phyloP scores from a whole-genome alignment of 2,797 vertebrate species.

The Catamblyrhynchus diadema region DNA sequence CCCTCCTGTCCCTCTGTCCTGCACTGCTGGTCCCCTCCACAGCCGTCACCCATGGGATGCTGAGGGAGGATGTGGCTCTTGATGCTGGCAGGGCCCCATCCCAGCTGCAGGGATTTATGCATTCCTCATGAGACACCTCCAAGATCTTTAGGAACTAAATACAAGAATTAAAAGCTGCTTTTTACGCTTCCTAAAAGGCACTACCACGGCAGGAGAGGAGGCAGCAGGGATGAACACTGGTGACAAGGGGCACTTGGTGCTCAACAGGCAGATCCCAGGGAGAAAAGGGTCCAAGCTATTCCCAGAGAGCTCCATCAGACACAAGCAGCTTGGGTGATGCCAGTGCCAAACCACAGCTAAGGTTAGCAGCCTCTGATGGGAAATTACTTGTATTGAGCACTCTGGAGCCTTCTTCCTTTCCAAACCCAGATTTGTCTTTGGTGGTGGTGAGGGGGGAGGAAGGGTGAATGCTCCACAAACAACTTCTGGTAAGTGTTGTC shows the following conservation, averaged over 20 bases:
- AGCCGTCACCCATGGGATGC: accelerated
- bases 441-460: neutral
- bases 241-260: neutral
- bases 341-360: conserved; percentile 51
- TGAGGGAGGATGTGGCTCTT: neutral
- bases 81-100: neutral
- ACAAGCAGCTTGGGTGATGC: neutral
- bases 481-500: conserved; percentile 4
- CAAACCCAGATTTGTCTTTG: neutral
- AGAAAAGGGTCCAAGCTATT: neutral
- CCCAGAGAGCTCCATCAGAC: neutral
- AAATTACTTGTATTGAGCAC: neutral
- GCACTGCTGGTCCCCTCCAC: accelerated
- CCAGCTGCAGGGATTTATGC: neutral
- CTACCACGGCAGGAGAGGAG: accelerated
- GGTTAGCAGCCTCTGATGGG: conserved; percentile 22
- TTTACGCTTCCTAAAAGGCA: neutral
- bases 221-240: neutral
- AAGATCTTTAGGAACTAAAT: neutral
- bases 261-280: neutral
- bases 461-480: conserved; percentile 26
- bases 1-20: neutral
- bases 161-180: neutral
- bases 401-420: conserved; percentile 33
- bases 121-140: neutral